Evolutionary conservation across 2,888 invertebrate genomes (phyloP).

Genomic region (Habroteleia sp.): DNA sequence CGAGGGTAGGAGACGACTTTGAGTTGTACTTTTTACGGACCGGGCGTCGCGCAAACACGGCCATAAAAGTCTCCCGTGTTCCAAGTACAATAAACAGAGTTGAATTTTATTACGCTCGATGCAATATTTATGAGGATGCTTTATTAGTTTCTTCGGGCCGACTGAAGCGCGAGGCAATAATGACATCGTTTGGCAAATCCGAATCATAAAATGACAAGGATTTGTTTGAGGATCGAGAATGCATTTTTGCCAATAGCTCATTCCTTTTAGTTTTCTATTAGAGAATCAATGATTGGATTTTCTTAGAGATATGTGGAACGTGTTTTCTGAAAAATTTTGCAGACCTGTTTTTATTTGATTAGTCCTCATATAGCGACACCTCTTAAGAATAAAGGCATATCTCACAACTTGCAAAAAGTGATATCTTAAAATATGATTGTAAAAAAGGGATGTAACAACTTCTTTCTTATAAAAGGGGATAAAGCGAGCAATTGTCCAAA

Average conservation of each 20-base stretch:
- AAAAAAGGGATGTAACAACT: no score
- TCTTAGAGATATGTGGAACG: not conserved
- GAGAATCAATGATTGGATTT: conserved; percentile 3
- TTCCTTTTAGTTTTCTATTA: no score
- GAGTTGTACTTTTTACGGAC: conserved; percentile 25
- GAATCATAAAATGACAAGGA: conserved; percentile 28
- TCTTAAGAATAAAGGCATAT: no score
- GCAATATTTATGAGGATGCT: conserved; percentile 55
- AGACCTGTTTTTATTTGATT: no score
- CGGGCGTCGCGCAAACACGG: conserved; percentile 18
- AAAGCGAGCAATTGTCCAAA: no score
- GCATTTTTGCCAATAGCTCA: conserved; percentile 1
- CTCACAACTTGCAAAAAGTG: no score
- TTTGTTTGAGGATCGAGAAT: conserved; percentile 5
- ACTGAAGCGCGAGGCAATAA: conserved; percentile 35
- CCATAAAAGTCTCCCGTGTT: conserved; percentile 44
- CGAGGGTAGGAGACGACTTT: conserved; percentile 5
- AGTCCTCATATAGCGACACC: no score
- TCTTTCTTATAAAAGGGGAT: no score
- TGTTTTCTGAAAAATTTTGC: no score
- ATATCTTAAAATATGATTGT: no score
- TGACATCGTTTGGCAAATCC: conserved; percentile 32
- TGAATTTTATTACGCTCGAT: conserved; percentile 43
- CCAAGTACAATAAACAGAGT: conserved; percentile 35
- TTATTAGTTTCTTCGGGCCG: conserved; percentile 44